A percentile compares a stretch with the other conserved stretches of the same genome.
These are phyloP conservation scores for Paratilapia polleni DNA, from an alignment of 2,113 vertebrate species.

Conservation along the genomic window DNA sequence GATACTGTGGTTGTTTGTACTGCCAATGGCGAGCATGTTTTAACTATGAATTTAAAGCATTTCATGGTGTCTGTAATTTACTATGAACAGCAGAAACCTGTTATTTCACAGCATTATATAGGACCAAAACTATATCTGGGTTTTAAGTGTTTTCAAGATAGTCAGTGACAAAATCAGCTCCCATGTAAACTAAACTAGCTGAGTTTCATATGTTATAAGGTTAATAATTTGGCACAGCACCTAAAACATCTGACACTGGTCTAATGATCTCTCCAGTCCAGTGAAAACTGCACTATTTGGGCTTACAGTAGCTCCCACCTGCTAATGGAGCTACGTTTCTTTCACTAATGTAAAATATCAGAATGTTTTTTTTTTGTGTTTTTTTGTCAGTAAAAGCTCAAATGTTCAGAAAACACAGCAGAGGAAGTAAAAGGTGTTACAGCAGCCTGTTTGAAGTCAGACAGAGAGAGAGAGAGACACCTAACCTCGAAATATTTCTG, in stretches of 20 bases:
- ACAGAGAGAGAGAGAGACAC: slow-evolving; percentile 31
- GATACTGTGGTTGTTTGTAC: slow-evolving; percentile 15
- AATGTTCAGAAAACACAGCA: background rate
- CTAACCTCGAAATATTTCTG: slow-evolving; percentile 62
- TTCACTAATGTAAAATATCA: background rate
- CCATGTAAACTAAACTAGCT: background rate
- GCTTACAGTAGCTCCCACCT: background rate
- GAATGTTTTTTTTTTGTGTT: background rate
- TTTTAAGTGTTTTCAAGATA: background rate
- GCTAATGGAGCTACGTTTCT: background rate
- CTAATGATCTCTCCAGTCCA: background rate
- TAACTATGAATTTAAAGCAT: slow-evolving; percentile 20
- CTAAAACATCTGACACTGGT: background rate
- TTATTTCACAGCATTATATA: background rate
- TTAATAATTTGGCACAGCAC: background rate
- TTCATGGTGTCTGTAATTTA: background rate
- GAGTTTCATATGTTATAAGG: background rate
- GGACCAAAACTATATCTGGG: background rate
- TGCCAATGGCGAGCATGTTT: background rate
- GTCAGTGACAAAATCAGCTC: background rate
- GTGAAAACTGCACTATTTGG: background rate
- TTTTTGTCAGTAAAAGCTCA: background rate
- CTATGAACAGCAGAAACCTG: background rate
- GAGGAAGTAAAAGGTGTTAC: background rate
- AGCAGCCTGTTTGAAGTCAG: slow-evolving; percentile 38